Evolutionary conservation across 2,797 vertebrate species (phyloP).

Genomic region (Antennarius maculatus): DNA sequence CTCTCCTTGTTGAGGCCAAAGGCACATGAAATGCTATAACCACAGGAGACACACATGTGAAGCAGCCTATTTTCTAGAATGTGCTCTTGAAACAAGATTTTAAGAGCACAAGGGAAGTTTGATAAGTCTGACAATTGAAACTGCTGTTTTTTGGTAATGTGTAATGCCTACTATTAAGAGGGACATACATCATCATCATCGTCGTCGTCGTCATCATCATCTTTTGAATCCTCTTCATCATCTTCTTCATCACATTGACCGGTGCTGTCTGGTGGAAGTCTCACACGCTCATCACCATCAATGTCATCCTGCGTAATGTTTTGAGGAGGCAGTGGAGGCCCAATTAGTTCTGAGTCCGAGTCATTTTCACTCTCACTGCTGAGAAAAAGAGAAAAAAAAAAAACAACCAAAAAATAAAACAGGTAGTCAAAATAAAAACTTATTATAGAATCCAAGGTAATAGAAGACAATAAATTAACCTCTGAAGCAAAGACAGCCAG

Average conservation of each 20-base stretch:
- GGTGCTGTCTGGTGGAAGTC: slow-evolving; percentile 81
- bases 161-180: not conserved
- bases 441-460: not conserved
- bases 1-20: too few relatives aligned
- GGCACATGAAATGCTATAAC: too few relatives aligned
- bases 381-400: slow-evolving; percentile 2
- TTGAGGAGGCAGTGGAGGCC: slow-evolving; percentile 79
- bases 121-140: too few relatives aligned
- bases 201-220: slow-evolving; percentile 78
- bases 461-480: not conserved
- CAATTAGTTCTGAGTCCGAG: slow-evolving; percentile 81
- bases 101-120: too few relatives aligned
- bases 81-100: too few relatives aligned
- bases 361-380: slow-evolving; percentile 66
- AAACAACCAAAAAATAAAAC: not conserved
- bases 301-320: slow-evolving; percentile 59
- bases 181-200: slow-evolving; percentile 77
- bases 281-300: slow-evolving; percentile 77
- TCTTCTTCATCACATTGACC: slow-evolving; percentile 80
- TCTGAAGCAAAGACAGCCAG: not conserved
- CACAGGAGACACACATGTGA: too few relatives aligned
- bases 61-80: too few relatives aligned
- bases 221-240: slow-evolving; percentile 61
- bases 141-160: not conserved
- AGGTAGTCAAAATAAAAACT: not conserved